Base-by-base conservation (phyloP, 2,888 invertebrate genomes). In the Dermolepida albohirtum region DNA sequence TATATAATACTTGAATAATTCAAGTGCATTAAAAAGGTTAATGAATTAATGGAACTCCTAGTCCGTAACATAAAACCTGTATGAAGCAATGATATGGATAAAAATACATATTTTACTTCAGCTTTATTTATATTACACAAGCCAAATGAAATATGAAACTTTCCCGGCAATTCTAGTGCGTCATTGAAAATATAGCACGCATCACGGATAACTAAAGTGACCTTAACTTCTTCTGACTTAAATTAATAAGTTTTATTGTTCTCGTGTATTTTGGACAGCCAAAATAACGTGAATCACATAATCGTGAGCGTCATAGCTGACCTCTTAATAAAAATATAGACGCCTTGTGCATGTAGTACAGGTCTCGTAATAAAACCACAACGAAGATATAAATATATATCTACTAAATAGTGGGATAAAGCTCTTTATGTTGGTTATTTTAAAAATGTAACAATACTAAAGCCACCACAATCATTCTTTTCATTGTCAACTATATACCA, bases 321-420 rank as follows among this genome's bases (percentile, higher is more conserved):
- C 59, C 59, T 62, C 59, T 62, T 62, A 47, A 62, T 47, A 62
- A 62, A 62, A 62, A 62, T 62, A 62, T 47, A 62, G 59, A 62
- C 29, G 49, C 39, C 59, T 49, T 16, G 59, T 62, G 39, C 49
- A 47, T 47, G 47, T 16, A 39, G 16, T 39, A 59, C 8, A 27
- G 12, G 4, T 49, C 47, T 34, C 39, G 44, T 47, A 62, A 62
- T 47, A 62, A 34, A 62, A 47, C 49, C 39, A 39, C 34, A 16
- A 34, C 34, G 6, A 10, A 34, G 6, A 8, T 34, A 34, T 34
- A 34, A 34, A 34, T 34, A 34, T 34, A 49, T 62, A 62, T 39
- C 8, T 10, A 29, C 12, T 34, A 49, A 11, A 62, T 34, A 17
- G 14, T 5, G 47, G 11, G 11, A 47, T 17, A 62, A 55, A 27